phyloP scores from a whole-genome alignment of 53 echinoderm and acorn worm species.

The Holothuria leucospilota region DNA sequence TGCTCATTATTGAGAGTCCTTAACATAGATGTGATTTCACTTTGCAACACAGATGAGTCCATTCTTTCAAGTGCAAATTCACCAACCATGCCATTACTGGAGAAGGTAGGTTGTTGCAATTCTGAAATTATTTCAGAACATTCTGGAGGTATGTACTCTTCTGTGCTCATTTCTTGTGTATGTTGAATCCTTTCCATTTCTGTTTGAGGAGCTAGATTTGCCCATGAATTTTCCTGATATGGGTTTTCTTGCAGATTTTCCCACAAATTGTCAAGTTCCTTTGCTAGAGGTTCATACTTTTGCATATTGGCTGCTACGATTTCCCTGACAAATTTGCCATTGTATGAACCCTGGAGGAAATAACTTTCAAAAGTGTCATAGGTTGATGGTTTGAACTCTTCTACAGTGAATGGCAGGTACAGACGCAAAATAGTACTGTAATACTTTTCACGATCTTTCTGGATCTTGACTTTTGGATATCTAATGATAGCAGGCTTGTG shows the following conservation, averaged over 20 bases:
- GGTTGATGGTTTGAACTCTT: background rate
- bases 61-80: too few species aligned
- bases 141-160: slow-evolving; percentile 17
- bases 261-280: slow-evolving; percentile 9
- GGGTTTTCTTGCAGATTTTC: slow-evolving; percentile 12
- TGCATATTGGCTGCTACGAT: slow-evolving; percentile 22
- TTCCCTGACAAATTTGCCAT: background rate
- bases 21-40: slow-evolving; percentile 15
- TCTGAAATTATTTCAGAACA: slow-evolving; percentile 2
- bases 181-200: slow-evolving; percentile 26
- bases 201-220: slow-evolving; percentile 51
- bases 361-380: slow-evolving; percentile 13
- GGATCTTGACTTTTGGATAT: background rate
- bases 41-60: too few species aligned
- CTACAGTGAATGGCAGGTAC: slow-evolving; percentile 14
- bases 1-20: background rate
- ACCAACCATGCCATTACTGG: background rate
- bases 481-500: background rate
- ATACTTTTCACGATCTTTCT: slow-evolving; percentile 13
- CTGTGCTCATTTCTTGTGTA: background rate
- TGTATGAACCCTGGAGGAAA: background rate
- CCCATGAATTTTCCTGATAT: slow-evolving; percentile 53
- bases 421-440: background rate
- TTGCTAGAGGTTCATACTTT: slow-evolving; percentile 12
- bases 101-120: slow-evolving; percentile 28